Percentiles rank a stretch among this genome's conserved stretches.
phyloP scores from a whole-genome alignment of 2,113 vertebrate genomes.

The Drymodes brunneopygia region DNA sequence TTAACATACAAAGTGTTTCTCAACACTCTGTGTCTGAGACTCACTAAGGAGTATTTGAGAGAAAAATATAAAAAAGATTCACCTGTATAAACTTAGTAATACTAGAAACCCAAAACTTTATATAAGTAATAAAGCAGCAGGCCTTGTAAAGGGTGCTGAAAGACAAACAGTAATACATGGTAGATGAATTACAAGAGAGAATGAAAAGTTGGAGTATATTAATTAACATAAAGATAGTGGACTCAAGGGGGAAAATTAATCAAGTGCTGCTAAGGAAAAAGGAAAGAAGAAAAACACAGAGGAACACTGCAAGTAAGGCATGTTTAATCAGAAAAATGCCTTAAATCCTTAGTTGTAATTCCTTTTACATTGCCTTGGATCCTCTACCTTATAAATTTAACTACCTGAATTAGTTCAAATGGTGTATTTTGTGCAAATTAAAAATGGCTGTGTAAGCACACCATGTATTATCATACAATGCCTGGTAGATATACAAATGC shows the following conservation, averaged over 20 bases:
- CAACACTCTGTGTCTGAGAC: not conserved
- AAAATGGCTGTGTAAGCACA: not conserved
- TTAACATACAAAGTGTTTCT: not conserved
- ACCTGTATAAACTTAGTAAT: not conserved
- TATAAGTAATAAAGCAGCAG: not conserved
- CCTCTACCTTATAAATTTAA: not conserved
- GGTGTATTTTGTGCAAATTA: not conserved
- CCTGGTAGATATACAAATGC: not conserved
- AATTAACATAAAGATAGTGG: not conserved
- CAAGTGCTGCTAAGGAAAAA: not conserved
- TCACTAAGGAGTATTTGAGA: not conserved
- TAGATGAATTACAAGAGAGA: not conserved
- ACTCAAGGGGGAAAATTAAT: slow-evolving; percentile 9
- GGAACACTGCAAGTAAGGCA: not conserved
- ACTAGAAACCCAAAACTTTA: not conserved
- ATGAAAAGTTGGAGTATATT: not conserved
- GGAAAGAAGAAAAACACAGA: not conserved
- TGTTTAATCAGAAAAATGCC: not conserved
- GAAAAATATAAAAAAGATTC: not conserved
- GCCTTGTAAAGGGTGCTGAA: not conserved
- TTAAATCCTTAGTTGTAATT: not conserved
- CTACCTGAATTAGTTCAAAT: not conserved
- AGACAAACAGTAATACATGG: not conserved
- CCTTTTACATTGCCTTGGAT: not conserved
- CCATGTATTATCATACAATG: not conserved